Evolutionary conservation across 2,888 invertebrate genomes (phyloP), one percentile per base, ranked within the genome.

Genomic region (Carcina quercana): DNA sequence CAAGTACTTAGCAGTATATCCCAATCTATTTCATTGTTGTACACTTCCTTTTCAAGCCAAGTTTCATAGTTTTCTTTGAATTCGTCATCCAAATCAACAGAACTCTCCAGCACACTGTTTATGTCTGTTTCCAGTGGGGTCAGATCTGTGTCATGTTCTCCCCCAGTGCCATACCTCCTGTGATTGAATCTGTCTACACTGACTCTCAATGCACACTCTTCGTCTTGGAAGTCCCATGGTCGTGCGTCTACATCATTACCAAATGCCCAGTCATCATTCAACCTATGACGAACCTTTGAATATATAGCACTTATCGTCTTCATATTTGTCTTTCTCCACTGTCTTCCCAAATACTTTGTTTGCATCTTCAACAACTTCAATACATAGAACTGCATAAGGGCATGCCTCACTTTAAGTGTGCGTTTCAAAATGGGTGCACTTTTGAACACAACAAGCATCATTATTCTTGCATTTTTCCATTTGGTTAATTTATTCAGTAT

Each of bases 261-360:
- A 85, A 95, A 99, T 2, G 99, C 99, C 99, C 99, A 99, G 72
- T 99, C 99, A 67, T 99, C 99, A 60, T 98, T 98, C 25, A 99
- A 86, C 33, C 98, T 89, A 80, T 98, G 97, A 15, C 97, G 87
- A 2, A 96, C 95, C 86, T 98, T 98, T 36, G 96, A 93, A 69
- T 99, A 99, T 62, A 99, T 99, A 36, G 98, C 97, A 66, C 98
- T 98, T 82, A 99, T 96, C 1, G 97, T 97, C 73, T 98, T 98
- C 98, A 99, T 99, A 68, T 99, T 99, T 1, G 96, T 94, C 74
- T 98, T 98, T 28, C 99, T 88, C 99, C 99, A 99, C 64, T 99
- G 98, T 7, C 99, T 86, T 0, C 99, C 99, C 53, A 99, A 88
- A 80, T 98, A 99, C 65, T 98, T 97, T 1, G 98, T 98, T 85